phyloP scores from a whole-genome alignment of 37 sponge, comb jelly and placozoan genomes.

The Geodia barretti region DNA sequence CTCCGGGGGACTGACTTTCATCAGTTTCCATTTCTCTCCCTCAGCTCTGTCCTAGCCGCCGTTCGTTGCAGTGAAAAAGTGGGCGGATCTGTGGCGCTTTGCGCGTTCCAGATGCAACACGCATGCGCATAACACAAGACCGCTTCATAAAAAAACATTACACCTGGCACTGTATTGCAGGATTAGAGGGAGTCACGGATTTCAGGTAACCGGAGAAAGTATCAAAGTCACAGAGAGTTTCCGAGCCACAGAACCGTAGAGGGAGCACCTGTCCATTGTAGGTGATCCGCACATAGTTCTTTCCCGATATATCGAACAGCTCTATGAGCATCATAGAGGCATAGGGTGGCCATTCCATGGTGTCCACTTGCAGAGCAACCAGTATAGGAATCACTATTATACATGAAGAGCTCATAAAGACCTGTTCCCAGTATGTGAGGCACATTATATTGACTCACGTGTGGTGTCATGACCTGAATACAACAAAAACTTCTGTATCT shows the following conservation, averaged over 20 bases:
- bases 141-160: background rate
- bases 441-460: constrained; percentile 15
- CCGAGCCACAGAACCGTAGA: constrained; percentile 22
- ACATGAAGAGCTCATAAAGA: background rate
- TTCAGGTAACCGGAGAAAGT: constrained; percentile 19
- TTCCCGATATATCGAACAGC: constrained; percentile 7
- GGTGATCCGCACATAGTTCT: constrained; percentile 18
- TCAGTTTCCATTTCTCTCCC: background rate
- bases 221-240: constrained; percentile 27
- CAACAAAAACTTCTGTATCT: constrained; percentile 32
- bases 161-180: background rate
- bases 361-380: constrained; percentile 39
- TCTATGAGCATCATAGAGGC: constrained; percentile 55
- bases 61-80: no score
- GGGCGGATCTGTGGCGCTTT: background rate
- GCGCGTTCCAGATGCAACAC: background rate
- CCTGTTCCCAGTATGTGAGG: background rate
- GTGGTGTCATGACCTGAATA: constrained; percentile 54
- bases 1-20: background rate
- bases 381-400: constrained; percentile 45
- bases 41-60: no score
- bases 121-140: background rate
- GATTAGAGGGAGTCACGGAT: constrained; percentile 24
- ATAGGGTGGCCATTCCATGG: constrained; percentile 43
- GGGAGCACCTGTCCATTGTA: constrained; percentile 41